Evolutionary conservation across 2,888 invertebrate genomes (phyloP).

Genomic region (Diloba caeruleocephala): DNA sequence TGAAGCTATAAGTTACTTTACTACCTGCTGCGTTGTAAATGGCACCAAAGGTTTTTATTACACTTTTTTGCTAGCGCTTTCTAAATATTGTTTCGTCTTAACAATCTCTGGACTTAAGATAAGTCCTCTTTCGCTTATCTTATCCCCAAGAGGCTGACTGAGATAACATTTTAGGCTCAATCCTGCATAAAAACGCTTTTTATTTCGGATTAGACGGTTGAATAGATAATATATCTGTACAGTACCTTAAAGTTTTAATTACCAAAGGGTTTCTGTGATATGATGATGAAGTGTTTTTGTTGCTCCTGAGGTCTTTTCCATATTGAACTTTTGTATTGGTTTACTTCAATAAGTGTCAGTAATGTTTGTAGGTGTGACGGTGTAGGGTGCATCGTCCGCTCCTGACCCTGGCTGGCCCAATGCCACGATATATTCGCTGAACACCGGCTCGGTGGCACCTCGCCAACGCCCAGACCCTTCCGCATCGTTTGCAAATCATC

Average conservation of each 20-base stretch:
- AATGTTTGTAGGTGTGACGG: conserved; percentile 66
- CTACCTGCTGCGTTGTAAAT: conserved; percentile 78
- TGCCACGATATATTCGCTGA: conserved; percentile 80
- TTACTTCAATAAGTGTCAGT: conserved; percentile 50
- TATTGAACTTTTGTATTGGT: conserved; percentile 37
- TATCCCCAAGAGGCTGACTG: conserved; percentile 72
- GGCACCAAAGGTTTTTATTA: conserved; percentile 70
- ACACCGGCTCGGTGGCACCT: conserved; percentile 71
- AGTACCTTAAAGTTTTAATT: conserved; percentile 48
- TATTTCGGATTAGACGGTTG: conserved; percentile 32
- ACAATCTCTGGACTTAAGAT: conserved; percentile 72
- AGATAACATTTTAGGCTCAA: conserved; percentile 65
- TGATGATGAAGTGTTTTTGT: conserved; percentile 26
- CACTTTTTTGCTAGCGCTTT: conserved; percentile 72
- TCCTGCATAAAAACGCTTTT: conserved; percentile 56
- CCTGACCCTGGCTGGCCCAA: conserved; percentile 89
- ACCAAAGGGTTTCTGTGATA: conserved; percentile 40
- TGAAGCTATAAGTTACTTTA: conserved; percentile 65
- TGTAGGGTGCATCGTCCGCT: conserved; percentile 83
- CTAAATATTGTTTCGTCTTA: conserved; percentile 75
- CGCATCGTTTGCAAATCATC: conserved; percentile 81
- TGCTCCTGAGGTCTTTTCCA: conserved; percentile 2
- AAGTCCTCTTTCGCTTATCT: conserved; percentile 77
- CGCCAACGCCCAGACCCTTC: conserved; percentile 81
- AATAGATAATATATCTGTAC: conserved; percentile 41